These are phyloP conservation scores for Centropus bengalensis DNA, from an alignment of 2,113 vertebrate species.

Conservation along the genomic window DNA sequence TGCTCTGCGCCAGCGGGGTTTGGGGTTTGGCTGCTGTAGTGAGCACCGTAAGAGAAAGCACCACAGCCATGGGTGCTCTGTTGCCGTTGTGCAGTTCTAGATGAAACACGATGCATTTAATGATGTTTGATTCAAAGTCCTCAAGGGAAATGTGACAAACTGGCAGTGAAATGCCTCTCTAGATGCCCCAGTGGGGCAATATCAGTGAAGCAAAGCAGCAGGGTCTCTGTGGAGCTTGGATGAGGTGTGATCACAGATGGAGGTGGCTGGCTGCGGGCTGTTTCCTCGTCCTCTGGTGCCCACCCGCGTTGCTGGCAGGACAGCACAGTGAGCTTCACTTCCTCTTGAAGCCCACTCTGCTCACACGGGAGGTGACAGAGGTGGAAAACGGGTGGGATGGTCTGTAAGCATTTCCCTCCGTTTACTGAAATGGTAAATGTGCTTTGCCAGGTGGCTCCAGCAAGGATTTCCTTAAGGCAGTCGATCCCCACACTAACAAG, in stretches of 20 bases:
- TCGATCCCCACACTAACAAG: background rate
- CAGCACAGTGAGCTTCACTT: background rate
- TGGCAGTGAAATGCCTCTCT: background rate
- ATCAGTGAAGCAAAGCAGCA: background rate
- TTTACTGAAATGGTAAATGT: background rate
- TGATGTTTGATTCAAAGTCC: background rate
- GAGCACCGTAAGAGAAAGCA: background rate
- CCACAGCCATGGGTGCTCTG: background rate
- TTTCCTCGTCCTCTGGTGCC: background rate
- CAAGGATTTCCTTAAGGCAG: background rate
- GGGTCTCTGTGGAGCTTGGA: background rate
- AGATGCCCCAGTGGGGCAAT: background rate
- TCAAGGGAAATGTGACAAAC: background rate
- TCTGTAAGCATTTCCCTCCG: background rate
- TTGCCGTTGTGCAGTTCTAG: background rate
- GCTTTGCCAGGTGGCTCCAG: background rate
- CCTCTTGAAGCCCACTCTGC: background rate
- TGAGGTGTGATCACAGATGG: fast-evolving
- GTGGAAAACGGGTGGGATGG: background rate
- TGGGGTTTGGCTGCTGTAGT: background rate
- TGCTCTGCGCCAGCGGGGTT: background rate
- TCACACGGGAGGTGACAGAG: background rate
- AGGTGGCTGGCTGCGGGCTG: background rate
- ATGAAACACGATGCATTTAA: background rate
- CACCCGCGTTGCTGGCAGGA: background rate